These are phyloP conservation scores for Syngnathus rostellatus DNA, from an alignment of 2,797 vertebrate species.

Conservation along the genomic window DNA sequence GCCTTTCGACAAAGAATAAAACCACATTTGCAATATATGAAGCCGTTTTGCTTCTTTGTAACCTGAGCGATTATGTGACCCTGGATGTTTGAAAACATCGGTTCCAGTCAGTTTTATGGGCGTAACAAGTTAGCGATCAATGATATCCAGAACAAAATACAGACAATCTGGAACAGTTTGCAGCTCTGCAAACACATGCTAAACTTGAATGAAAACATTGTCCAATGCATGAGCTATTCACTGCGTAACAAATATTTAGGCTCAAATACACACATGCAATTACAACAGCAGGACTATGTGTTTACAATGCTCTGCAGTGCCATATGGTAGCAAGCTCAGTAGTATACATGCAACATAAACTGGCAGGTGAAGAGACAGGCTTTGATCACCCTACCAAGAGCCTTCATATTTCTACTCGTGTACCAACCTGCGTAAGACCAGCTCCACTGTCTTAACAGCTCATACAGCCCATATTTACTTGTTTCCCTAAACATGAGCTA, in stretches of 20 bases:
- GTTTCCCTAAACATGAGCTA: conserved; percentile 9
- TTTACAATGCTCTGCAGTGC: conserved; percentile 17
- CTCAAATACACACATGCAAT: conserved; percentile 6
- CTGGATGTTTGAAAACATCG: too few species aligned
- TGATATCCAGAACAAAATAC: too few species aligned
- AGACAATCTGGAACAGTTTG: too few species aligned
- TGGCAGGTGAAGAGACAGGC: conserved; percentile 14
- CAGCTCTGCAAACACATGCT: neutral
- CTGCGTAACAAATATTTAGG: neutral
- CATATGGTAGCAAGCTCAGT: conserved; percentile 37
- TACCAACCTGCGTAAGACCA: neutral
- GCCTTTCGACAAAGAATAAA: too few species aligned
- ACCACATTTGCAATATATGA: too few species aligned
- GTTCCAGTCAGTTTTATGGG: too few species aligned
- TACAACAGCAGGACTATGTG: conserved; percentile 2
- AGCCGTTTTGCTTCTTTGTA: too few species aligned
- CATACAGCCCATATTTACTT: conserved; percentile 1
- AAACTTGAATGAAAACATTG: neutral
- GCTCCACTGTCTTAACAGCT: conserved; percentile 5
- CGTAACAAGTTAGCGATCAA: too few species aligned
- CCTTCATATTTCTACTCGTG: conserved; percentile 15
- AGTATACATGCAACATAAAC: conserved; percentile 38
- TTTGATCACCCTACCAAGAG: conserved; percentile 29
- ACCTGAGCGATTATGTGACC: too few species aligned
- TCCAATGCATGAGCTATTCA: neutral